These are phyloP conservation scores for Chionomys nivalis DNA, from an alignment of 2,113 vertebrate genomes.

Conservation along the genomic window DNA sequence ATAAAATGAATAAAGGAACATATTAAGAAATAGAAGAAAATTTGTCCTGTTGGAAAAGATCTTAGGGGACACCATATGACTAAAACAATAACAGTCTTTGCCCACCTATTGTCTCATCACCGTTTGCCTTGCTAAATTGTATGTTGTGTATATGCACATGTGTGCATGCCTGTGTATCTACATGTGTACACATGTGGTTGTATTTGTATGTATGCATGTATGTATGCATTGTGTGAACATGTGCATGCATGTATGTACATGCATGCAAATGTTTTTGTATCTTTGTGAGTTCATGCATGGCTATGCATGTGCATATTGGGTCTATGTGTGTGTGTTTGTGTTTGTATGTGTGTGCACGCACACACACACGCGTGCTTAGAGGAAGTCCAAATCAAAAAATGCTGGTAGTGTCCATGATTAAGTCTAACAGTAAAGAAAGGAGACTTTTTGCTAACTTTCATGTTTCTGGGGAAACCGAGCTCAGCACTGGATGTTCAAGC, in stretches of 20 bases:
- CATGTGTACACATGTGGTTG: not conserved
- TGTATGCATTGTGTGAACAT: not conserved
- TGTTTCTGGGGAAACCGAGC: not conserved
- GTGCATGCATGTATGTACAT: not conserved
- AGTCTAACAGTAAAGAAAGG: not conserved
- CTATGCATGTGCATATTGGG: fast-evolving
- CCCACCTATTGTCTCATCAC: not conserved
- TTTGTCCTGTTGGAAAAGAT: not conserved
- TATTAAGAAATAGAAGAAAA: not conserved
- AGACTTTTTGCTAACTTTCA: not conserved
- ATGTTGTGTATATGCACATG: not conserved
- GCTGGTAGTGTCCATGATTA: not conserved
- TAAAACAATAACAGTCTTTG: not conserved
- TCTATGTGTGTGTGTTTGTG: not conserved
- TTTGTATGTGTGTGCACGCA: not conserved
- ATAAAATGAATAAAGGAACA: not conserved
- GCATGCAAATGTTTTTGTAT: not conserved
- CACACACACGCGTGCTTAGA: not conserved
- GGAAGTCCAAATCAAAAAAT: not conserved
- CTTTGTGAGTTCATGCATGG: too few species aligned
- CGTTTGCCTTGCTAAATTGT: not conserved
- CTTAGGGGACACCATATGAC: not conserved
- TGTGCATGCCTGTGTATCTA: not conserved
- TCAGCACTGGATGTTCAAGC: not conserved
- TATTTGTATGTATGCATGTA: not conserved